A percentile compares a stretch with the other conserved stretches of the same genome.
phyloP scores from a whole-genome alignment of 2,113 vertebrate genomes.

The Ivindomyrus marchei region DNA sequence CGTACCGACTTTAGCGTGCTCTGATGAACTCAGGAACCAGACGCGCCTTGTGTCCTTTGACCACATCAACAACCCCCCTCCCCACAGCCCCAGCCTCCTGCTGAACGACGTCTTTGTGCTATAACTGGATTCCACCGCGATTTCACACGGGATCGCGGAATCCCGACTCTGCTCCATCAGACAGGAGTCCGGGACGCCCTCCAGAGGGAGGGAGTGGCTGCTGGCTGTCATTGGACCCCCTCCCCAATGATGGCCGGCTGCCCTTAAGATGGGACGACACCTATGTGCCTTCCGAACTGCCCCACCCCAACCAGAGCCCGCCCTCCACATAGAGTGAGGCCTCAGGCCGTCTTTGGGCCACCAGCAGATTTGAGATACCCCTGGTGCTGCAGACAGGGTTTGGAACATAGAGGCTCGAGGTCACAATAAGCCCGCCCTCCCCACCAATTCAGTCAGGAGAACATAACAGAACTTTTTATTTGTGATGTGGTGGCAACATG shows the following conservation, averaged over 20 bases:
- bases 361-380: neutral
- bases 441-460: neutral
- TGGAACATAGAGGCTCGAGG: neutral
- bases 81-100: neutral
- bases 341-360: neutral
- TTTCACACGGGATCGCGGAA: neutral
- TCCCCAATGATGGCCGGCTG: neutral
- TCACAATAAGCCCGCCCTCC: neutral
- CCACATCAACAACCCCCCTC: slow-evolving; percentile 31
- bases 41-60: slow-evolving; percentile 56
- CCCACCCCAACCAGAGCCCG: neutral
- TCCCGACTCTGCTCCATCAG: neutral
- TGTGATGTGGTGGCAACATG: neutral
- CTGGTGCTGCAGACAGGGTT: neutral
- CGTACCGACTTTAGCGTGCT: slow-evolving; percentile 39
- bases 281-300: neutral
- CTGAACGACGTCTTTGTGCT: neutral
- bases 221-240: neutral
- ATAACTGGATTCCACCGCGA: neutral
- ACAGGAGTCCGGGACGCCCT: neutral
- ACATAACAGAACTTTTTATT: neutral
- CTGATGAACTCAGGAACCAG: slow-evolving; percentile 74
- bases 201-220: neutral
- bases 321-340: neutral
- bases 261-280: neutral